Conservation (phyloP, 37 sponge, comb jelly and placozoan species). For the Dysidea cf. avara region DNA sequence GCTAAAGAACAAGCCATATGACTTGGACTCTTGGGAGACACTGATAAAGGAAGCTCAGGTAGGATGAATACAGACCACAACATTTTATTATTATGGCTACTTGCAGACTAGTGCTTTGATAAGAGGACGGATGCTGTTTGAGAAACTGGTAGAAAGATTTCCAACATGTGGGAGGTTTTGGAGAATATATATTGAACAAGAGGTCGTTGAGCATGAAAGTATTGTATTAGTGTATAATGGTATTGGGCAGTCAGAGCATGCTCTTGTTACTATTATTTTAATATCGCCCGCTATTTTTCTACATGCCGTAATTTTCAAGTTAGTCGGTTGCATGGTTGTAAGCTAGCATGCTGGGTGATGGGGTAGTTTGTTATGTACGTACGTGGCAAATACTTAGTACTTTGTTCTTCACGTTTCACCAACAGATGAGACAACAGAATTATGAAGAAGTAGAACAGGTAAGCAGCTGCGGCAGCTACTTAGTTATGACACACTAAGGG, state of each 20-base stretch:
- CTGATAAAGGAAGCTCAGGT: constrained; percentile 96
- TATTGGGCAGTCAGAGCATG: too few relatives aligned
- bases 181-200: constrained; percentile 95
- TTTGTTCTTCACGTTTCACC: too few relatives aligned
- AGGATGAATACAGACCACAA: constrained; percentile 1
- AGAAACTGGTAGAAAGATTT: constrained; percentile 84
- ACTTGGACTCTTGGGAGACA: constrained; percentile 88
- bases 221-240: constrained; percentile 24
- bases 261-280: too few relatives aligned
- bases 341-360: background rate
- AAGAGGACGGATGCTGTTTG: constrained; percentile 76
- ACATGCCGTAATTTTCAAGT: too few relatives aligned
- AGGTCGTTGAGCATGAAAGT: constrained; percentile 61
- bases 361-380: constrained; percentile 21
- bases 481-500: too few relatives aligned
- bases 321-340: constrained; percentile 24
- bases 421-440: constrained; percentile 76
- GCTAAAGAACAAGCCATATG: constrained; percentile 72
- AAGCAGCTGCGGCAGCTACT: too few relatives aligned
- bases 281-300: too few relatives aligned
- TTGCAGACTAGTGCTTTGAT: constrained; percentile 50
- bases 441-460: constrained; percentile 94
- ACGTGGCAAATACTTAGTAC: too few relatives aligned
- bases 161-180: constrained; percentile 94
- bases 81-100: background rate